These are phyloP conservation scores for Hylaeus volcanicus DNA, from an alignment of 1,140 invertebrate genomes.

Conservation along the genomic window DNA sequence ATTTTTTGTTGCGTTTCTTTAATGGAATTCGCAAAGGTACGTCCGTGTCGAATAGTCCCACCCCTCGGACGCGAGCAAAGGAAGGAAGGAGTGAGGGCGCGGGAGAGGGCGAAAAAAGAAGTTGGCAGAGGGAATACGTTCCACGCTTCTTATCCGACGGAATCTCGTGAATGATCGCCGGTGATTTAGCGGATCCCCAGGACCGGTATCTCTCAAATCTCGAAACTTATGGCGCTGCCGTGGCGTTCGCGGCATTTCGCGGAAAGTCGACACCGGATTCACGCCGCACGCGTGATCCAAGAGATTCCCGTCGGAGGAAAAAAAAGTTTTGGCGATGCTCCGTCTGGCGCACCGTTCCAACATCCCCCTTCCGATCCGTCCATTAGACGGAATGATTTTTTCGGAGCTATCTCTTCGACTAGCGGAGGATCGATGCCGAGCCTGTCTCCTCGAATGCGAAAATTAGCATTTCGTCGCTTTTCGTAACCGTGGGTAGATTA, in stretches of 20 bases:
- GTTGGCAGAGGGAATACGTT: conserved; percentile 43
- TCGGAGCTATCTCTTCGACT: not conserved
- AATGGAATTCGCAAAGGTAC: conserved; percentile 41
- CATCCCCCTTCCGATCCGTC: not conserved
- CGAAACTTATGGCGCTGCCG: conserved; percentile 55
- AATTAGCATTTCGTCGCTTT: too few relatives aligned
- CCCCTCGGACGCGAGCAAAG: not conserved
- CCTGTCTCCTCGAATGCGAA: not conserved
- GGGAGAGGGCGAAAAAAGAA: conserved; percentile 6
- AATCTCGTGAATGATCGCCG: conserved; percentile 62
- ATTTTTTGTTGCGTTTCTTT: conserved; percentile 33
- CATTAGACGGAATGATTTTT: conserved; percentile 11
- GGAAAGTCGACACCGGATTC: conserved; percentile 42
- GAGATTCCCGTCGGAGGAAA: not conserved
- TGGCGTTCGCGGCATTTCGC: conserved; percentile 38
- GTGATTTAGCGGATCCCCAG: conserved; percentile 56
- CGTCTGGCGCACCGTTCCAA: not conserved
- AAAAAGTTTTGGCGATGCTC: conserved; percentile 21
- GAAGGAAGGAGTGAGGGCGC: too few relatives aligned
- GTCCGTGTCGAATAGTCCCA: conserved; percentile 20
- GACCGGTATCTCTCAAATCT: conserved; percentile 59
- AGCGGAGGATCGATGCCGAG: not conserved
- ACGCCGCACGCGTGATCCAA: conserved; percentile 12
- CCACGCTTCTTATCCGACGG: conserved; percentile 56
- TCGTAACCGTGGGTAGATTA: too few relatives aligned